Percentiles rank a stretch among this genome's conserved stretches.
phyloP scores from a whole-genome alignment of 2,797 vertebrate species.

The Spatula versicolor region DNA sequence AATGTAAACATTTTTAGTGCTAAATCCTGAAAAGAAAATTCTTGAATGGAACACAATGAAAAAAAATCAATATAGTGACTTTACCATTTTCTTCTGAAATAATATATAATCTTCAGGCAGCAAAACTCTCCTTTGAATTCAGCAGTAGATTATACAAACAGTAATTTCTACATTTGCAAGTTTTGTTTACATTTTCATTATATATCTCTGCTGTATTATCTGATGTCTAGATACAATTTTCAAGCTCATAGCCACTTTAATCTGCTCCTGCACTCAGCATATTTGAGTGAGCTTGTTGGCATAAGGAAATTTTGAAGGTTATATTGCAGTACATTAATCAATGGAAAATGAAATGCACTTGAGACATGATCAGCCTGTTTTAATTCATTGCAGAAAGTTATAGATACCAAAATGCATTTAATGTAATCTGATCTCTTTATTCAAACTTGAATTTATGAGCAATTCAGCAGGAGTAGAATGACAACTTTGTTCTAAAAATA shows the following conservation, averaged over 20 bases:
- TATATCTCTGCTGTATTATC: conserved; percentile 85
- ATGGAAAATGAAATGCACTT: conserved; percentile 92
- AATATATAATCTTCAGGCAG: conserved; percentile 78
- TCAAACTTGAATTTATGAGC: conserved; percentile 88
- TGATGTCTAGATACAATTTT: conserved; percentile 87
- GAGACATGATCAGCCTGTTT: conserved; percentile 91
- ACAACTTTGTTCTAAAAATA: conserved; percentile 87
- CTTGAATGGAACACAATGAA: conserved; percentile 65
- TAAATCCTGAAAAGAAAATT: conserved; percentile 51
- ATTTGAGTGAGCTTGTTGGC: conserved; percentile 83
- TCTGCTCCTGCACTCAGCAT: conserved; percentile 83
- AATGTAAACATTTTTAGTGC: conserved; percentile 39
- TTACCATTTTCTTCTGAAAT: conserved; percentile 81
- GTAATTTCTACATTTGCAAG: conserved; percentile 80
- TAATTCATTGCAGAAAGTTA: conserved; percentile 92
- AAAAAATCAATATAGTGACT: conserved; percentile 70
- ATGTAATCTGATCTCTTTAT: conserved; percentile 93
- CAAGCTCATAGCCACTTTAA: conserved; percentile 86
- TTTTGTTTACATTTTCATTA: conserved; percentile 93
- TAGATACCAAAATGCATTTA: conserved; percentile 90
- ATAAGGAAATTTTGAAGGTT: conserved; percentile 89
- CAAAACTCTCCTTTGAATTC: conserved; percentile 81
- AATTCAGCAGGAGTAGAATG: conserved; percentile 82
- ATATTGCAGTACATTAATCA: conserved; percentile 95
- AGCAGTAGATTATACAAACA: conserved; percentile 80